phyloP scores from a whole-genome alignment of 2,797 vertebrate genomes.

The Crocidura indochinensis region DNA sequence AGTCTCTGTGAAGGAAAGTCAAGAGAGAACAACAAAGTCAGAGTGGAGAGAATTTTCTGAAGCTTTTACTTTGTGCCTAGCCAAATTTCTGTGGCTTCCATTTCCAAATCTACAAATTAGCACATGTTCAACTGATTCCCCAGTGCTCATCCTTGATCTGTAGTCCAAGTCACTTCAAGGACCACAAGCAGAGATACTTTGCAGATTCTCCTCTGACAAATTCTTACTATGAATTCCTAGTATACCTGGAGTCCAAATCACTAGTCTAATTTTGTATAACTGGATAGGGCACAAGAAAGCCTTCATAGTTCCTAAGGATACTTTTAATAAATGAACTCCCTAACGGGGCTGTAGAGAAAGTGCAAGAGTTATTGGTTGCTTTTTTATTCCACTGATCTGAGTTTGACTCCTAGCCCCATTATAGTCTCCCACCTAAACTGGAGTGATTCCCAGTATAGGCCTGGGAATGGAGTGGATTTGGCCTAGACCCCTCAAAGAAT shows the following conservation, averaged over 20 bases:
- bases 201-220: neutral
- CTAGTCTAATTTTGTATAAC: neutral
- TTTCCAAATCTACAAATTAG: slow-evolving; percentile 19
- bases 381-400: too few relatives aligned
- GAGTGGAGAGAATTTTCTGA: neutral
- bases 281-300: neutral
- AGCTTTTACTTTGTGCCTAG: neutral
- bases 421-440: too few relatives aligned
- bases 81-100: neutral
- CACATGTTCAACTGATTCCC: neutral
- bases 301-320: neutral
- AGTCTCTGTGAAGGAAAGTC: slow-evolving; percentile 4
- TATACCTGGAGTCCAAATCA: neutral
- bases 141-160: neutral
- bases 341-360: too few relatives aligned
- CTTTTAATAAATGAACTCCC: neutral
- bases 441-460: too few relatives aligned
- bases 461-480: too few relatives aligned
- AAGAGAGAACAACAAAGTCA: slow-evolving; percentile 30
- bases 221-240: neutral
- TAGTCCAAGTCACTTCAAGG: neutral
- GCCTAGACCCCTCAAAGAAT: too few relatives aligned
- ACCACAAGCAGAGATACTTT: neutral
- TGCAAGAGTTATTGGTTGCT: neutral
- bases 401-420: too few relatives aligned